Base-by-base conservation (phyloP, 2,888 invertebrate species). In the Abscondita cerata region DNA sequence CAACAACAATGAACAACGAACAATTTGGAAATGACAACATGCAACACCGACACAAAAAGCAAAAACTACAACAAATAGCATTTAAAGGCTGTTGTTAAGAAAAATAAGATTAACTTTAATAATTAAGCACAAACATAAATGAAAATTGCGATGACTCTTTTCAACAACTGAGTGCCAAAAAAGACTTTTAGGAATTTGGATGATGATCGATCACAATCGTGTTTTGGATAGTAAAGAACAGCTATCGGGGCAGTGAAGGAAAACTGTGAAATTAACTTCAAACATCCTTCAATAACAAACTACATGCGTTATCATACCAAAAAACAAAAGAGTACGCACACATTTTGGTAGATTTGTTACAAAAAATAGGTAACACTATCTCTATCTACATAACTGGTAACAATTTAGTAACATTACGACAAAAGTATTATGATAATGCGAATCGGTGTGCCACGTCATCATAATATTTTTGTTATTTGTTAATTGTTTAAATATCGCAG, bases 401-500 rank as follows among this genome's bases (percentile, higher is more conserved):
- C 77, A 79, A 79, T 77, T 69, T 69, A 70, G 70, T 73, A 75
- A 75, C 72, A 73, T 75, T 74, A 76, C 73, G 68, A 79, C 78
- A 79, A 79, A 79, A 78, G 71, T 78, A 79, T 78, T 78, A 78
- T 77, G 78, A 79, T 73, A 75, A 75, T 72, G 69, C 69, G 67
- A 57, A 61, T 65, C 69, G 67, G 61, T 67, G 65, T 62, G 65
- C 59, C 68, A 74, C 70, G 75, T 76, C 77, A 78, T 78, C 78
- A 78, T 78, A 79, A 80, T 80, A 80, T 72, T 77, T 80, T 80
- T 78, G 79, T 76, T 75, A 67, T 78, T 78, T 80, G 79, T 79
- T 78, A 80, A 79, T 78, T 79, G 80, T 81, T 78, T 78, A 71
- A 69, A 73, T 74, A 81, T 81, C 80, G 81, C 81, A 81, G 81